These are phyloP conservation scores for Oophaga pumilio DNA, from an alignment of 2,113 vertebrate genomes.

Conservation along the genomic window DNA sequence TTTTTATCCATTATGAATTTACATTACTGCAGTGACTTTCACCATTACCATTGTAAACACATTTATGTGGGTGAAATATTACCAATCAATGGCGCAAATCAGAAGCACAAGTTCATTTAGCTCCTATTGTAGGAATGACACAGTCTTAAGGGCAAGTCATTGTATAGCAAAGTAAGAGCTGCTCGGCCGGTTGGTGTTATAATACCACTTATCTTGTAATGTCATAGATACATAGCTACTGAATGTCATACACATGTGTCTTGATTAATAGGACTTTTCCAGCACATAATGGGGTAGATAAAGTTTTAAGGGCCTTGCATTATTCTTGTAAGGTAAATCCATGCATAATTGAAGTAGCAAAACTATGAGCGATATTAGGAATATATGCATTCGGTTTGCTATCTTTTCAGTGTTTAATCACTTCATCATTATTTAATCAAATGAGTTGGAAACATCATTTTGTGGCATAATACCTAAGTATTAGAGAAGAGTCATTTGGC, in stretches of 20 bases:
- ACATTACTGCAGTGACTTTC: slow-evolving; percentile 1
- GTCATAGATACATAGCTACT: neutral
- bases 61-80: neutral
- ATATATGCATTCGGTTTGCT: neutral
- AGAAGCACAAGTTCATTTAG: neutral
- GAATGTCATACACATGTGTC: neutral
- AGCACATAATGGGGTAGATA: neutral
- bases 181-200: neutral
- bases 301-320: neutral
- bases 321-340: neutral
- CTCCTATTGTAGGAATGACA: neutral
- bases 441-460: too few species aligned
- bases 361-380: neutral
- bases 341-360: neutral
- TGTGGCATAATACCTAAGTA: too few species aligned
- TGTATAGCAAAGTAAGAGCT: neutral
- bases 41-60: neutral
- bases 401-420: too few species aligned
- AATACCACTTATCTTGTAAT: neutral
- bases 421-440: too few species aligned
- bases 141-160: slow-evolving; percentile 1
- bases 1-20: neutral
- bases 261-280: neutral
- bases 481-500: too few species aligned
- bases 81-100: neutral